Evolutionary conservation across 2,113 vertebrate genomes (phyloP), one percentile per base, ranked within the genome.

Genomic region (Lampris incognitus): DNA sequence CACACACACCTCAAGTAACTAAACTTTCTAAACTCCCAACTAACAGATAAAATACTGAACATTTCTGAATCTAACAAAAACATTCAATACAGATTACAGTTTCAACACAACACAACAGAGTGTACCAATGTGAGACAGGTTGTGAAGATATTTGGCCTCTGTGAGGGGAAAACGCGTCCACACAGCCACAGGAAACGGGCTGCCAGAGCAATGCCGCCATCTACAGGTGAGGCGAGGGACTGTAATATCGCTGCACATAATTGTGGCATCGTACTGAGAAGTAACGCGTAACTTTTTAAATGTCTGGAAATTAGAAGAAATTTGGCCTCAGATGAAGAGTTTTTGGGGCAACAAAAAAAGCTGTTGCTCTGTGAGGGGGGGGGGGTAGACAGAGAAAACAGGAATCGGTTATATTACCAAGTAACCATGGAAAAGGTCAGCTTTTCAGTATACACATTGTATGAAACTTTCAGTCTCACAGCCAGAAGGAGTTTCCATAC

Each of bases 21-120:
- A 42, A 83, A 74, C 72, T 73, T n/a, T 57, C 38, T 44, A 24
- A 9, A 44, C 49, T 68, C 39, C 60, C 36, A 38, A 66, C 7
- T 41, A 24, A 44, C 77, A 60, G 91, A 88, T 86, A 84, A 80
- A 67, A 84, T 83, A 80, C 82, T 4, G 74, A 88, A 90, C 83
- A 86, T 91, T 85, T 87, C 37, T 86, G 54, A 81, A 70, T 8
- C 56, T 73, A 86, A 86, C 69, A 71, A 83, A 88, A 89, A 87
- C 83, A 88, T 71, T 39, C 80, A 61, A 67, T 78, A 73, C 52
- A 83, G 66, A 86, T 86, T 85, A 87, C 55, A 74, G 8, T 57
- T 74, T n/a, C 37, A 66, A 4, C 40, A 3, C 56, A 81, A 61
- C 50, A 74, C 46, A 77, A 13, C 58, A 66, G 73, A 9, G 36